Base-by-base conservation (phyloP, 92 coral and sea anemone species). In the Epizoanthus illoricatus region DNA sequence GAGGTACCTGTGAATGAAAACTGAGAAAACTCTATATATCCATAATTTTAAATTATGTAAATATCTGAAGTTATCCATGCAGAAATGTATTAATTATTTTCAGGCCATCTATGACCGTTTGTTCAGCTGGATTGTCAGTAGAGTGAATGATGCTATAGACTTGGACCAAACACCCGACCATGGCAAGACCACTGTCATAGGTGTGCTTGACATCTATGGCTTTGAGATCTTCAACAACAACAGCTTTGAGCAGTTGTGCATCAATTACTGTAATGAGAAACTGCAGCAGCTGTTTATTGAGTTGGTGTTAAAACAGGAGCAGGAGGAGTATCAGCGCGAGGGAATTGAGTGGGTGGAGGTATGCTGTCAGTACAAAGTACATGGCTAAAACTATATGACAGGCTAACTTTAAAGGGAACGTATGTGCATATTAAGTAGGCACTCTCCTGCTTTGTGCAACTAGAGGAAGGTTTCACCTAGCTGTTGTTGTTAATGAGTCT, bases 281-380 rank as follows among this genome's bases (percentile, higher is more conserved):
- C 97, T 95, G 17, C 98, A 95, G 70, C 98, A 95, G 86, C 85
- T 96, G 59, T 96, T 96, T 71, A 96, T 96, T 41, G 99, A 96
- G 84, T 79, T 96, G 61, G 98, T 94, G 78, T 79, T 96, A 81
- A 93, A 94, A 70, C 97, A 91, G 69, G 99, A 96, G 62, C 99
- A 96, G 68, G 99, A 93, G 69, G 99, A 96, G 76, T 96, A 96
- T 75, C 94, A 84, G 20, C 36, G 94, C 20, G 99, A 96, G 58
- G 99, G 99, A 52, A 96, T 96, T 65, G 92, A 93, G 41, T 96
- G 99, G 99, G 99, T 93, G 54, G 99, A 96, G 92, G 99, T 96
- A 76, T 12, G 84, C 45, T 47, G 40, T 65, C 43, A 0, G 16
- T 52, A 13, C 56, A 52, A 52, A 9, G 0, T 49, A 49, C 55